A percentile compares a stretch with the other conserved stretches of the same genome.
phyloP scores from a whole-genome alignment of 1,140 invertebrate species.

The Medauroidea extradentata region DNA sequence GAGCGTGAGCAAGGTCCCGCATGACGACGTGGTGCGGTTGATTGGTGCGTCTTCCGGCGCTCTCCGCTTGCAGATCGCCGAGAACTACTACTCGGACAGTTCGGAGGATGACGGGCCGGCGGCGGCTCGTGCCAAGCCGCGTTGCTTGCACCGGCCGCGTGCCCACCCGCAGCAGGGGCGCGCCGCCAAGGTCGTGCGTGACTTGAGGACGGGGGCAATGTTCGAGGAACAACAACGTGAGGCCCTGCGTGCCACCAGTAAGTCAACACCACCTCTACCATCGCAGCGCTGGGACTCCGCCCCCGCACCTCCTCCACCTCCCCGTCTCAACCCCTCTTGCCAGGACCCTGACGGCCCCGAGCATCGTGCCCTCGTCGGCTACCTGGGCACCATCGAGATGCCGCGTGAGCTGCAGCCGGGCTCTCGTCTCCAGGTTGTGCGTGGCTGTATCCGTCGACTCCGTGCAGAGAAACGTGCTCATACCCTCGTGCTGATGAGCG shows the following conservation, averaged over 20 bases:
- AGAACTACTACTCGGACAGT: constrained; percentile 83
- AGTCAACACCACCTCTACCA: constrained; percentile 26
- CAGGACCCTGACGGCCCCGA: constrained; percentile 56
- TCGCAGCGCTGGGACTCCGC: constrained; percentile 42
- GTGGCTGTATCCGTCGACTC: constrained; percentile 82
- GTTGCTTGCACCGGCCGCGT: constrained; percentile 55
- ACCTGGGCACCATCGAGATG: constrained; percentile 93
- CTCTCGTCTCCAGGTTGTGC: constrained; percentile 62
- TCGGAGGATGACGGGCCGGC: constrained; percentile 67
- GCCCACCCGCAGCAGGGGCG: constrained; percentile 42
- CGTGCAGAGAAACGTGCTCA: constrained; percentile 85
- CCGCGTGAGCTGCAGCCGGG: constrained; percentile 76
- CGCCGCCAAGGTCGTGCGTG: constrained; percentile 51
- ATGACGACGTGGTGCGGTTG: constrained; percentile 87
- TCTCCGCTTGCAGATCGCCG: constrained; percentile 77
- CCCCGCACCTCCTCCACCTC: constrained; percentile 40
- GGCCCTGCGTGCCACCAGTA: background rate
- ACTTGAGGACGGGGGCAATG: constrained; percentile 51
- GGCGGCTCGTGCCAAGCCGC: constrained; percentile 53
- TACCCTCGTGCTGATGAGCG: constrained; percentile 79
- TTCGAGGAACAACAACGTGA: constrained; percentile 37
- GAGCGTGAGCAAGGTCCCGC: constrained; percentile 81
- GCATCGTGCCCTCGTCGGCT: constrained; percentile 84
- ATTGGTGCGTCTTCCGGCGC: constrained; percentile 80
- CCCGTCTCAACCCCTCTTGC: constrained; percentile 31